A percentile compares a stretch with the other conserved stretches of the same genome.
Conservation (phyloP, 2,888 invertebrate genomes). For the Chromoteleia sp. region DNA sequence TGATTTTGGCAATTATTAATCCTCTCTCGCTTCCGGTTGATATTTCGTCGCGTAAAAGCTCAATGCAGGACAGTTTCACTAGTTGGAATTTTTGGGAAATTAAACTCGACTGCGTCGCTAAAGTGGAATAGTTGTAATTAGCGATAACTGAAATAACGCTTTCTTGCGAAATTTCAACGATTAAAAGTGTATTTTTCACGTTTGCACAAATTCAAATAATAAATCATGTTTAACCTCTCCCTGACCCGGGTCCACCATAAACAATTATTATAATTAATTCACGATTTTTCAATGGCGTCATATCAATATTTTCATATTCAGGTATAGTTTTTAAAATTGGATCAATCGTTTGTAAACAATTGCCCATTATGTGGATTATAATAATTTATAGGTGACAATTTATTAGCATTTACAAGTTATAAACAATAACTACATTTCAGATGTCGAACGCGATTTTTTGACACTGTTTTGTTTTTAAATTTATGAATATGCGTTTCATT, state of each 20-base stretch:
- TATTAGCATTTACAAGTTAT: background rate
- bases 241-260: constrained; percentile 75
- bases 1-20: constrained; percentile 73
- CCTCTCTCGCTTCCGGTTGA: constrained; percentile 71
- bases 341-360: constrained; percentile 69
- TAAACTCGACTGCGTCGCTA: constrained; percentile 71
- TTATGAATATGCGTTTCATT: no score
- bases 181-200: no score
- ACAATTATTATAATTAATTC: constrained; percentile 72
- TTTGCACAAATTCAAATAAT: background rate
- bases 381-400: background rate
- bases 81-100: constrained; percentile 72
- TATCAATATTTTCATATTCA: constrained; percentile 52
- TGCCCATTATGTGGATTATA: constrained; percentile 70
- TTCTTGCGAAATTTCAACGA: no score
- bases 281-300: constrained; percentile 59
- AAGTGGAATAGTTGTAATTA: constrained; percentile 2
- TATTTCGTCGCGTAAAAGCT: constrained; percentile 74
- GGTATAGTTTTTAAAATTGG: constrained; percentile 44
- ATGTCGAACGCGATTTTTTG: background rate
- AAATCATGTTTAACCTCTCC: constrained; percentile 71
- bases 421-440: background rate
- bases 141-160: background rate
- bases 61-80: constrained; percentile 65
- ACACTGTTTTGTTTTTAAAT: background rate